Evolutionary conservation across 1,140 invertebrate genomes (phyloP), one percentile per base, ranked within the genome.

Genomic region (Muscidifurax raptorellus): DNA sequence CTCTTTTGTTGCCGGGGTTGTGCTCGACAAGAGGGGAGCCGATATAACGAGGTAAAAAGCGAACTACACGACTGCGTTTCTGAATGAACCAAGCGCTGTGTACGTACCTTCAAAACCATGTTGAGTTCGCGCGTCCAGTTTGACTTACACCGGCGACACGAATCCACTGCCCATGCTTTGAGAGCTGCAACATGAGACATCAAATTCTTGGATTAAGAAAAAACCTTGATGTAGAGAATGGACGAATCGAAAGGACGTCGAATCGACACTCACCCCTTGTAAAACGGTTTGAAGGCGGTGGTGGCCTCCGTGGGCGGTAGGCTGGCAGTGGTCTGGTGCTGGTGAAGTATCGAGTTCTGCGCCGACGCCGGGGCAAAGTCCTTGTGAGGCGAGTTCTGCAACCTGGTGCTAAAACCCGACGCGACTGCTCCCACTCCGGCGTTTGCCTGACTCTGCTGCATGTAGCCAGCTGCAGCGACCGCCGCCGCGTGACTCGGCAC

Each of bases 221-320:
- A 22, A 32, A n/a, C n/a, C 22, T 1, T 2, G 1, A n/a, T 69
- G 25, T 27, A 30, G 2, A n/a, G 64, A 67, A 25, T 12, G 7
- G 5, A 47, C 5, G 6, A n/a, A 59, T 4, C 18, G 18, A 22
- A 59, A 59, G 15, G 52, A n/a, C 15, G 7, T 59, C 22, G 52
- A 59, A 52, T 77, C 40, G 47, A 88, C 9, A 93, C 93, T 94
- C 91, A 97, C 97, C 96, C 97, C 94, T 97, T 98, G 91, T 97
- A 97, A 92, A 97, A 96, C 77, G 97, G 96, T 92, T 97, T 97
- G 90, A 97, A 98, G 89, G 96, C 96, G 64, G 96, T 95, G 86
- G 95, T 94, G 87, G 95, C 93, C 90, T 92, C 93, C 87, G 92
- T 92, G 69, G 91, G 89, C 87, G 91, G 91, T 88, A 92, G 83